Percentiles rank a stretch among this genome's conserved stretches.
phyloP scores from a whole-genome alignment of 2,888 invertebrate genomes.

The Volucella inflata region DNA sequence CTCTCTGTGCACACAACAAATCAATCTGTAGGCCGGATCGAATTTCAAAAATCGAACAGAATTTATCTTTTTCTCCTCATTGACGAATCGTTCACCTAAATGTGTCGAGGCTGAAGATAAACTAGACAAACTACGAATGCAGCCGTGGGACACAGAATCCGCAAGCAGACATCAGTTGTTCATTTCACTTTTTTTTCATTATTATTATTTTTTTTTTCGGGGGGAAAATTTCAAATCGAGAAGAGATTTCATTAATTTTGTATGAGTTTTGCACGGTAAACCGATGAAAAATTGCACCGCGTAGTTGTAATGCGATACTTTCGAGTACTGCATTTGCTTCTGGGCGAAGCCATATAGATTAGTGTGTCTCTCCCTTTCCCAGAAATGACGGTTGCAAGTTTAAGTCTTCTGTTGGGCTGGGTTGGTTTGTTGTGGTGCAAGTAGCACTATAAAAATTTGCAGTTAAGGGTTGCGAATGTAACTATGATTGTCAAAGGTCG shows the following conservation, averaged over 20 bases:
- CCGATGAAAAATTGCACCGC: conserved; percentile 66
- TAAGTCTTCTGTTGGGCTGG: conserved; percentile 23
- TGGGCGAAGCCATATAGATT: conserved; percentile 64
- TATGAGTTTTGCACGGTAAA: conserved; percentile 43
- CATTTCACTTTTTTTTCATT: conserved; percentile 37
- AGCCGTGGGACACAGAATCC: conserved; percentile 33
- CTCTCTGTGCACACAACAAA: conserved; percentile 24
- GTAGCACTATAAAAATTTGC: conserved; percentile 12
- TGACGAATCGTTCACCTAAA: conserved; percentile 70
- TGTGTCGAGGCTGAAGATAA: conserved; percentile 46
- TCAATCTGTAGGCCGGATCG: conserved; percentile 54
- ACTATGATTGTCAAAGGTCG: conserved; percentile 64
- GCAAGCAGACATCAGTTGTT: conserved; percentile 36
- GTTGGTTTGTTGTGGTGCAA: conserved; percentile 10
- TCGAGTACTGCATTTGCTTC: conserved; percentile 32
- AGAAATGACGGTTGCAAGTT: conserved; percentile 36
- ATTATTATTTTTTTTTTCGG: background rate
- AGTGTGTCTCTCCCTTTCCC: conserved; percentile 39
- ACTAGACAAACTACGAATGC: conserved; percentile 27
- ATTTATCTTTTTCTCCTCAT: conserved; percentile 39
- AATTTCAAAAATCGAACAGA: conserved; percentile 63
- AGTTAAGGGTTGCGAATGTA: background rate
- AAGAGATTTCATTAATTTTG: conserved; percentile 47
- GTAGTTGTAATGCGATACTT: conserved; percentile 71
- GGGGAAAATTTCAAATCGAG: background rate